phyloP scores from a whole-genome alignment of 2,113 vertebrate species.

The Chelonoidis abingdonii region DNA sequence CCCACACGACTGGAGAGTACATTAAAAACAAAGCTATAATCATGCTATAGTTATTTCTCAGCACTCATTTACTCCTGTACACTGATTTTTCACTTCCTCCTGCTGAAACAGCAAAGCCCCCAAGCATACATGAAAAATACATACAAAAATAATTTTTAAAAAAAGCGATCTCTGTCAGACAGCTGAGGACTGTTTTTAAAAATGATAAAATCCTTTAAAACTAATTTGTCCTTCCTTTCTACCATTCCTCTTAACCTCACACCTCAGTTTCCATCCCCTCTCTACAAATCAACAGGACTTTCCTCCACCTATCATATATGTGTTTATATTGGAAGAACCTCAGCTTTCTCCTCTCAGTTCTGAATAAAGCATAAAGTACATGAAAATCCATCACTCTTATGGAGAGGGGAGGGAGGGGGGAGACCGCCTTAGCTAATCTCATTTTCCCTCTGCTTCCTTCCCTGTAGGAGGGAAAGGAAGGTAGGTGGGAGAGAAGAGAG shows the following conservation, averaged over 20 bases:
- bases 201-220: background rate
- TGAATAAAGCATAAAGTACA: accelerated
- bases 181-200: background rate
- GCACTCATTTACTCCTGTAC: background rate
- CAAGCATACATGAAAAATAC: background rate
- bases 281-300: background rate
- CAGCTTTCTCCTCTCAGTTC: background rate
- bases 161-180: background rate
- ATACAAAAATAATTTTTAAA: background rate
- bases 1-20: background rate
- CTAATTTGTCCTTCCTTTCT: background rate
- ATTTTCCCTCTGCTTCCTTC: too few species aligned
- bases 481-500: background rate
- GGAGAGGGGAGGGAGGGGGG: background rate
- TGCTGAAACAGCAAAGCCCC: background rate
- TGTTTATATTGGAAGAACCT: background rate
- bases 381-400: background rate
- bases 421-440: background rate
- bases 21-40: background rate
- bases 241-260: background rate
- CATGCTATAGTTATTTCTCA: background rate
- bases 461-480: background rate
- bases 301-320: background rate
- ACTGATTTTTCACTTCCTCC: background rate
- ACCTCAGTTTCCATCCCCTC: background rate